phyloP scores from a whole-genome alignment of 1,140 invertebrate genomes.

The Cepaea nemoralis region DNA sequence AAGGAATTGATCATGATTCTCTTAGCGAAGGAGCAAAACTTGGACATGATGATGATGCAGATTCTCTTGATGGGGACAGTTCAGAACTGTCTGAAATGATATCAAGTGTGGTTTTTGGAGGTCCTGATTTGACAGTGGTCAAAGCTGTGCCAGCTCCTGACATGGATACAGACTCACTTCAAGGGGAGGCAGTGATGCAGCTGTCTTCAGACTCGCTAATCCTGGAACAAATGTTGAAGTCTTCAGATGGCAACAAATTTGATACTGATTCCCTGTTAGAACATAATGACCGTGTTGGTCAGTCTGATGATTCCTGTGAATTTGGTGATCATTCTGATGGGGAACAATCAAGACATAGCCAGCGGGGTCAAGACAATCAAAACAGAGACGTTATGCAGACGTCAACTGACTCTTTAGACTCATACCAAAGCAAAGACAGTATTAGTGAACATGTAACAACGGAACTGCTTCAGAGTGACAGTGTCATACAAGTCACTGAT shows the following conservation, averaged over 20 bases:
- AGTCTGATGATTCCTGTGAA: constrained; percentile 78
- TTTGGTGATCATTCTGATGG: constrained; percentile 57
- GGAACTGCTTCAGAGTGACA: constrained; percentile 48
- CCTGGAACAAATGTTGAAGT: constrained; percentile 47
- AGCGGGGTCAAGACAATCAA: constrained; percentile 24
- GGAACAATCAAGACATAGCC: constrained; percentile 21
- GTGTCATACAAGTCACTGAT: constrained; percentile 60
- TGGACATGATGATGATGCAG: constrained; percentile 55
- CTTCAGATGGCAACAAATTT: constrained; percentile 63
- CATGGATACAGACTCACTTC: constrained; percentile 74
- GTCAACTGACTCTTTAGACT: constrained; percentile 78
- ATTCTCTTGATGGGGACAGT: constrained; percentile 63
- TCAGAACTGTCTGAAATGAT: constrained; percentile 66
- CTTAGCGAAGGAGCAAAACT: constrained; percentile 62
- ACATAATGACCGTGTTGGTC: constrained; percentile 64
- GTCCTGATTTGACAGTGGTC: constrained; percentile 24
- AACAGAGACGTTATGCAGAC: constrained; percentile 67
- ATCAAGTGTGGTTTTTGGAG: constrained; percentile 60
- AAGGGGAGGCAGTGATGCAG: constrained; percentile 69
- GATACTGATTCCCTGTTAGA: constrained; percentile 75
- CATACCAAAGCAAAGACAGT: constrained; percentile 61
- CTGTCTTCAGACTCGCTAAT: constrained; percentile 63
- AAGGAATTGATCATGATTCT: constrained; percentile 68
- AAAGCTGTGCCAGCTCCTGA: constrained; percentile 41
- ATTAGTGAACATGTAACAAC: constrained; percentile 71